Percentiles rank a stretch among this genome's conserved stretches.
These are phyloP conservation scores for Petrophora chlorosata DNA, from an alignment of 2,888 invertebrate species.

Conservation along the genomic window DNA sequence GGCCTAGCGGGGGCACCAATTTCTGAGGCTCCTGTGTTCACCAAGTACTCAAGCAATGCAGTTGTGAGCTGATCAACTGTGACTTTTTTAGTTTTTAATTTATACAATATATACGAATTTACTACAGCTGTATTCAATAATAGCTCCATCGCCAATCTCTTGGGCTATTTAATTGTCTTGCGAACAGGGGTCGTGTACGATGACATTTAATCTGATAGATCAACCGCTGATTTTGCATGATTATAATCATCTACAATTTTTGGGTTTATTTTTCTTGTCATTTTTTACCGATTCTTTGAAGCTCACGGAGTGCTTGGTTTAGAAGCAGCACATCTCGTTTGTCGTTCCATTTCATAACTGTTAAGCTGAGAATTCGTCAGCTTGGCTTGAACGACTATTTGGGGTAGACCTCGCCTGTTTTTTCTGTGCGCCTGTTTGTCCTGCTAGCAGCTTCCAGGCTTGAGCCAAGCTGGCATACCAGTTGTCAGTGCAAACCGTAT, in stretches of 20 bases:
- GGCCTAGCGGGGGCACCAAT: too few species aligned
- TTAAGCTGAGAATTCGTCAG: slow-evolving; percentile 15
- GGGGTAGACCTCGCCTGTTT: slow-evolving; percentile 18
- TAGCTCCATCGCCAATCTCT: slow-evolving; percentile 21
- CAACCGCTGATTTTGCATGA: slow-evolving; percentile 4
- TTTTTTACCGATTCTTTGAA: slow-evolving; percentile 6
- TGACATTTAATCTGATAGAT: slow-evolving; percentile 20
- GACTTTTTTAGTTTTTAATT: slow-evolving; percentile 18
- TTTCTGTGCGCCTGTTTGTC: slow-evolving; percentile 41
- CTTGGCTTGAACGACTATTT: slow-evolving; percentile 4
- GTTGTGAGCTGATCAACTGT: slow-evolving; percentile 14
- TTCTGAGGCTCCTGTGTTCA: too few species aligned
- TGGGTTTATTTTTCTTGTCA: slow-evolving; percentile 5
- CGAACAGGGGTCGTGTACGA: slow-evolving; percentile 19
- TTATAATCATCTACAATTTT: slow-evolving; percentile 1
- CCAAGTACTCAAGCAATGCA: too few species aligned
- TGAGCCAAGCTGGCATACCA: slow-evolving; percentile 40
- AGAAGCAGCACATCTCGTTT: slow-evolving; percentile 30
- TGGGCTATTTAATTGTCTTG: slow-evolving; percentile 23
- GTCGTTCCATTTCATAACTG: slow-evolving; percentile 34
- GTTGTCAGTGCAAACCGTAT: slow-evolving; percentile 40
- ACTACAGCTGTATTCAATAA: slow-evolving; percentile 21
- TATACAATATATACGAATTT: slow-evolving; percentile 4
- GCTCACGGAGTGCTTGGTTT: slow-evolving; percentile 25
- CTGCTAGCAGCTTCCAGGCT: slow-evolving; percentile 38